Evolutionary conservation across 2,888 invertebrate species (phyloP).

Genomic region (Epiperipatus broadwayi): DNA sequence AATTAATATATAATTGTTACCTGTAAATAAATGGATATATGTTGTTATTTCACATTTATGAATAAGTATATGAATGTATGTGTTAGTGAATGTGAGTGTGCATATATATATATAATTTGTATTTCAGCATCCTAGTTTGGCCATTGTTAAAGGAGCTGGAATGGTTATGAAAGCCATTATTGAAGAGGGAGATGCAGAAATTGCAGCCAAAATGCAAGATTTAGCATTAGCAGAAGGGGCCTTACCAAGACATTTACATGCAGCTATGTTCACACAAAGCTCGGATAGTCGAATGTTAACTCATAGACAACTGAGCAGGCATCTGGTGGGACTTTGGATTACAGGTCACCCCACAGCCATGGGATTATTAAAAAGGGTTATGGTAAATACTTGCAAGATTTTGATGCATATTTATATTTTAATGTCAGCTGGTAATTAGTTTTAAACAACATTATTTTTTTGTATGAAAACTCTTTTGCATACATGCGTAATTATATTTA

Average conservation of each 20-base stretch:
- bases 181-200: conserved; percentile 82
- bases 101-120: neutral
- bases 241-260: conserved; percentile 69
- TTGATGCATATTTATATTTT: neutral
- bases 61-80: neutral
- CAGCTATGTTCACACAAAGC: conserved; percentile 64
- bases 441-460: no score
- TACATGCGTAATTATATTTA: no score
- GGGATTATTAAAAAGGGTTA: conserved; percentile 59
- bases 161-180: conserved; percentile 90
- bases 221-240: conserved; percentile 91
- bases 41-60: conserved; percentile 10
- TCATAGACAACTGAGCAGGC: conserved; percentile 73
- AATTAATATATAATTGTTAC: no score
- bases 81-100: neutral
- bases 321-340: conserved; percentile 86
- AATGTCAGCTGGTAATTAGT: no score
- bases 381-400: conserved; percentile 41
- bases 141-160: conserved; percentile 94
- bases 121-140: conserved; percentile 74
- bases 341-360: conserved; percentile 80
- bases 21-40: no score
- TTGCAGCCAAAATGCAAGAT: conserved; percentile 83
- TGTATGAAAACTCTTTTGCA: no score
- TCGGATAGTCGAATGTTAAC: conserved; percentile 59